A percentile compares a stretch with the other conserved stretches of the same genome.
Evolutionary conservation across 2,888 invertebrate genomes (phyloP).

Genomic region (Ochropacha duplaris): DNA sequence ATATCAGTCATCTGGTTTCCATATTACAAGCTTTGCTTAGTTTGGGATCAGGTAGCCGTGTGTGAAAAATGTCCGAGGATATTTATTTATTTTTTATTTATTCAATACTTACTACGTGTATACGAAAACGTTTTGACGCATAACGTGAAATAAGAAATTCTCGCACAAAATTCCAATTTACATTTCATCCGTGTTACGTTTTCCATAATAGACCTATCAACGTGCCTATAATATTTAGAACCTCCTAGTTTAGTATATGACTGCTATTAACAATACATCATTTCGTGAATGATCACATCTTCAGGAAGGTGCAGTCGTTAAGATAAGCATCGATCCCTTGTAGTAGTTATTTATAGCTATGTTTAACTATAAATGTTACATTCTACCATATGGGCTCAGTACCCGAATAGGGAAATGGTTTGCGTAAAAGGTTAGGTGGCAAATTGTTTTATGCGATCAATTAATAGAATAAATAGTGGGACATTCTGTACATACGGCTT

Average conservation of each 20-base stretch:
- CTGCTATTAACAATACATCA: constrained; percentile 21
- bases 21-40: too few relatives aligned
- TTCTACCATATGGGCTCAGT: constrained; percentile 19
- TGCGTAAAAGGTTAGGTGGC: constrained; percentile 11
- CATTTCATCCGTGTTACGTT: too few relatives aligned
- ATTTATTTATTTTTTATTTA: too few relatives aligned
- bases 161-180: too few relatives aligned
- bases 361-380: constrained; percentile 49
- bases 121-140: too few relatives aligned
- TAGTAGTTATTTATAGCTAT: constrained; percentile 45
- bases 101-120: too few relatives aligned
- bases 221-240: neutral
- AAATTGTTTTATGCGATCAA: neutral
- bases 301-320: constrained; percentile 33
- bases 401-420: constrained; percentile 7
- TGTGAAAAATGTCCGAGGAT: too few relatives aligned
- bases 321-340: constrained; percentile 41
- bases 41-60: too few relatives aligned
- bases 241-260: constrained; percentile 13
- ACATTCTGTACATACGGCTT: too few relatives aligned
- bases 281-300: constrained; percentile 25
- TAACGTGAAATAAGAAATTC: too few relatives aligned
- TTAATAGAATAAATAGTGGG: neutral
- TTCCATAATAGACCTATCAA: too few relatives aligned
- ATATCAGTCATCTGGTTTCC: too few relatives aligned